phyloP scores from a whole-genome alignment of 2,797 vertebrate genomes.

The Labeo calbasu region DNA sequence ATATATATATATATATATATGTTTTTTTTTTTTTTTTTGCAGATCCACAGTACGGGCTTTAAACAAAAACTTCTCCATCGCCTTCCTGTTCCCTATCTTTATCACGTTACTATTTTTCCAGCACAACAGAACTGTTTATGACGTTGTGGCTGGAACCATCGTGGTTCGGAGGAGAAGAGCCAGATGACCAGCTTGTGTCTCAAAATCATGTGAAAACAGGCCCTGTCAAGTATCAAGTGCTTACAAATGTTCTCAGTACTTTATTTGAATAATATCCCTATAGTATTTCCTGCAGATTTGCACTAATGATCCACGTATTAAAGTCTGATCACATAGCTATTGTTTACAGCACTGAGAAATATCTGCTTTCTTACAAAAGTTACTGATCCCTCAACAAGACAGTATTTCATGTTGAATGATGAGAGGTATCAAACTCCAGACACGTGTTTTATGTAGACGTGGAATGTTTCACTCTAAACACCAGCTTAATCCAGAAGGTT shows the following conservation, averaged over 20 bases:
- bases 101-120: conserved; percentile 89
- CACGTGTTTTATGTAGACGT: conserved; percentile 35
- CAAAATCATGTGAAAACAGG: not conserved
- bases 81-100: conserved; percentile 88
- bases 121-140: conserved; percentile 89
- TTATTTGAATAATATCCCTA: not conserved
- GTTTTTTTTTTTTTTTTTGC: conserved; percentile 7
- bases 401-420: not conserved
- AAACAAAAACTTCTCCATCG: conserved; percentile 92
- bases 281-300: conserved; percentile 33
- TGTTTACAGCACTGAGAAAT: conserved; percentile 23
- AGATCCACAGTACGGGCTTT: conserved; percentile 87
- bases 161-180: conserved; percentile 84
- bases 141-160: conserved; percentile 89
- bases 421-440: not conserved
- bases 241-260: conserved; percentile 20
- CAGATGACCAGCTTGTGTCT: conserved; percentile 76
- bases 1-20: not conserved
- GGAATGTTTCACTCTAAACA: conserved; percentile 26
- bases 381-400: not conserved
- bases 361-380: conserved; percentile 15
- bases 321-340: conserved; percentile 24
- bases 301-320: conserved; percentile 18
- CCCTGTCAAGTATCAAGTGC: not conserved
- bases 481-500: conserved; percentile 16